Evolutionary conservation across 1,140 invertebrate genomes (phyloP).

Genomic region (Drosophila pallidifrons): DNA sequence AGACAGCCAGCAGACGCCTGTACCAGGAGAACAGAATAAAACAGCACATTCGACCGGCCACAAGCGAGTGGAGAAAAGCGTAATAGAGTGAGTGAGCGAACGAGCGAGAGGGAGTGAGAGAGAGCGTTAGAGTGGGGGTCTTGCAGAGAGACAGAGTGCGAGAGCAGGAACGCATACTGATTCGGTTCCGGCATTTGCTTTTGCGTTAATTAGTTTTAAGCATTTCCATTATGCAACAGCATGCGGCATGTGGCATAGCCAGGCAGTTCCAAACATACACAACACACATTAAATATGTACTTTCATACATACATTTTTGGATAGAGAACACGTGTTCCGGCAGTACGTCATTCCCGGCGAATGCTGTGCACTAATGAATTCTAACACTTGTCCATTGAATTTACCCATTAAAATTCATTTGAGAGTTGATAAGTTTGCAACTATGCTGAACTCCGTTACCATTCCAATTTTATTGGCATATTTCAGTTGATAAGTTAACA

Average conservation of each 20-base stretch:
- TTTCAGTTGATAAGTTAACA: too few relatives aligned
- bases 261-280: slow-evolving; percentile 11
- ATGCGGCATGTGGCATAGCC: slow-evolving; percentile 42
- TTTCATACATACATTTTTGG: not conserved
- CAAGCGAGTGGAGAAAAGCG: slow-evolving; percentile 1
- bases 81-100: not conserved
- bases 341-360: not conserved
- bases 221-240: slow-evolving; percentile 73
- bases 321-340: not conserved
- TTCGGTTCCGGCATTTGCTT: slow-evolving; percentile 68
- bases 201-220: slow-evolving; percentile 79
- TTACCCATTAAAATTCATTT: not conserved
- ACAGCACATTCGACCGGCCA: slow-evolving; percentile 1
- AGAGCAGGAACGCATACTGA: slow-evolving; percentile 27
- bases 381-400: not conserved
- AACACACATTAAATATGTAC: not conserved
- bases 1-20: slow-evolving; percentile 65
- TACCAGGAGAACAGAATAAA: slow-evolving; percentile 69
- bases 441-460: not conserved
- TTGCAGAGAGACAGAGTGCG: not conserved
- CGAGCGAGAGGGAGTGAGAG: slow-evolving; percentile 2
- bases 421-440: not conserved
- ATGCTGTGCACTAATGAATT: slow-evolving; percentile 2
- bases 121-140: slow-evolving; percentile 1
- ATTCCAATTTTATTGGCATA: not conserved